These are phyloP conservation scores for Acanthaster planci DNA, from an alignment of 35 echinoderm and acorn worm genomes.

Conservation along the genomic window DNA sequence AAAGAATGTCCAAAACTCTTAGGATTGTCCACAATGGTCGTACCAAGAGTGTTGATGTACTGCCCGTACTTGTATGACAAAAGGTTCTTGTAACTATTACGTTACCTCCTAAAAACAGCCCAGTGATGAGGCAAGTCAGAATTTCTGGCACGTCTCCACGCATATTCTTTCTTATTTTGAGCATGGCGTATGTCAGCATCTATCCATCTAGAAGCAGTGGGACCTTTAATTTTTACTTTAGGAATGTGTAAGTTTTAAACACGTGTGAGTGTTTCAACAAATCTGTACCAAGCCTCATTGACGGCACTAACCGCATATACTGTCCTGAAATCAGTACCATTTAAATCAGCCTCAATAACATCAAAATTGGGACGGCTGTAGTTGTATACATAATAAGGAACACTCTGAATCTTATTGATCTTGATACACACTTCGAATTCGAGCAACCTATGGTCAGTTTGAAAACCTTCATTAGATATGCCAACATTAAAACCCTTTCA, in stretches of 20 bases:
- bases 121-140: neutral
- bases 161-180: neutral
- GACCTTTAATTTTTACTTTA: neutral
- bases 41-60: no score
- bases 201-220: neutral
- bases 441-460: neutral
- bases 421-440: neutral
- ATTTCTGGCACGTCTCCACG: neutral
- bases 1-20: neutral
- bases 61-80: no score
- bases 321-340: neutral
- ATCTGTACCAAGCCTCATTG: neutral
- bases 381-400: neutral
- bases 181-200: neutral
- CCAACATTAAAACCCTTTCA: neutral
- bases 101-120: neutral
- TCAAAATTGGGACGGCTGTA: neutral
- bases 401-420: neutral
- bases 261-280: neutral
- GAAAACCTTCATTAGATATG: neutral
- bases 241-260: neutral
- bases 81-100: neutral
- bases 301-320: neutral
- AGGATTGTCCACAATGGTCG: no score
- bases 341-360: neutral